Percentiles rank a stretch among this genome's conserved stretches.
Evolutionary conservation across 2,113 vertebrate species (phyloP).

Genomic region (Serinus canaria): DNA sequence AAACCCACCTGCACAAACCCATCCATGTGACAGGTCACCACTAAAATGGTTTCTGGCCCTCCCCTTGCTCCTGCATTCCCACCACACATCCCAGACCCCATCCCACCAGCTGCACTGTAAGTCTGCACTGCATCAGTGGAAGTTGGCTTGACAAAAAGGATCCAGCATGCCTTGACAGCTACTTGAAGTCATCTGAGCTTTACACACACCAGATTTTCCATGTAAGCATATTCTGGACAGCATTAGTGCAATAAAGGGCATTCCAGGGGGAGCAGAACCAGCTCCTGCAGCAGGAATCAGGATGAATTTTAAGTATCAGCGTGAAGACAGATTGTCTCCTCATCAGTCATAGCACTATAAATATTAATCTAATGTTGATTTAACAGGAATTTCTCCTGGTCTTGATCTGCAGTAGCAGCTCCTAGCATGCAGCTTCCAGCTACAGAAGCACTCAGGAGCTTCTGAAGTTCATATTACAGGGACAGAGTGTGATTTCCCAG

Average conservation of each 20-base stretch:
- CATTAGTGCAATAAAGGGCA: neutral
- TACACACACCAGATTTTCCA: neutral
- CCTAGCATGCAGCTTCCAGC: neutral
- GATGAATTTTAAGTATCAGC: neutral
- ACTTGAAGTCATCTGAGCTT: neutral
- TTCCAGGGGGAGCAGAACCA: neutral
- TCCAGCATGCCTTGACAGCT: neutral
- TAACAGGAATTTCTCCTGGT: neutral
- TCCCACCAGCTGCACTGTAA: neutral
- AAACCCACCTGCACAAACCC: neutral
- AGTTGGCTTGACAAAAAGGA: neutral
- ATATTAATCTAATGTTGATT: neutral
- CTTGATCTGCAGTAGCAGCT: neutral
- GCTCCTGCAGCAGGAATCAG: neutral
- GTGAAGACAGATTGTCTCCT: neutral
- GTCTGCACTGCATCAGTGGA: neutral
- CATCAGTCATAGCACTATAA: neutral
- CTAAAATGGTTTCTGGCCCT: neutral
- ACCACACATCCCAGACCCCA: neutral
- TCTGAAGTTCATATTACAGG: neutral
- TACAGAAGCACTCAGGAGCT: neutral
- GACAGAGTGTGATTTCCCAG: neutral
- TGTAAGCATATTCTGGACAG: neutral
- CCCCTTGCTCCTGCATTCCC: neutral
- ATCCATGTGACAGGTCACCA: neutral